Evolutionary conservation across 2,888 invertebrate genomes (phyloP).

Genomic region (Caenorhabditis angaria): DNA sequence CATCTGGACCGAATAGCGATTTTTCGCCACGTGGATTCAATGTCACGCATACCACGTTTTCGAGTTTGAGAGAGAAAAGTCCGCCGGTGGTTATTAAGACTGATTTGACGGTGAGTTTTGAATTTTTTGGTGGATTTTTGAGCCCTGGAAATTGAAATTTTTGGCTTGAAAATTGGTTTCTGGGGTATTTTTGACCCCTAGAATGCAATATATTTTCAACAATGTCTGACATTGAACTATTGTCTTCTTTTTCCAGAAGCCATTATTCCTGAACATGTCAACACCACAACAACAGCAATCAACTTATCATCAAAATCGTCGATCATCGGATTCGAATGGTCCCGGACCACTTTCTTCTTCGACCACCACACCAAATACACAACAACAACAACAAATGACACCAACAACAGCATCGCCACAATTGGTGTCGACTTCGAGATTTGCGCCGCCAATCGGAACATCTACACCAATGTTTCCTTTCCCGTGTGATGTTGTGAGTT

Average conservation of each 20-base stretch:
- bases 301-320: too few relatives aligned
- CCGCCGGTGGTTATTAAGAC: neutral
- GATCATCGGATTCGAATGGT: neutral
- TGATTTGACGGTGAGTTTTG: neutral
- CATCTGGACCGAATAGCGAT: too few relatives aligned
- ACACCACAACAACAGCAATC: neutral
- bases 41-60: conserved; percentile 37
- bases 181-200: too few relatives aligned
- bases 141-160: too few relatives aligned
- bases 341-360: conserved; percentile 5
- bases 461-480: neutral
- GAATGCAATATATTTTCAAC: too few relatives aligned
- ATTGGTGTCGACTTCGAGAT: neutral
- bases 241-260: conserved; percentile 4
- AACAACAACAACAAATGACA: neutral
- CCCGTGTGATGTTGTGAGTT: neutral
- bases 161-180: too few relatives aligned
- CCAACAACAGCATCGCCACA: neutral
- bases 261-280: neutral
- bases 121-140: too few relatives aligned
- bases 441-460: neutral
- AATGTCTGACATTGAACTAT: too few relatives aligned
- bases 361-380: neutral
- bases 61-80: neutral
- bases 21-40: conserved; percentile 21